These are phyloP conservation scores for Glyptemys insculpta DNA, from an alignment of 2,797 vertebrate genomes.

Conservation along the genomic window DNA sequence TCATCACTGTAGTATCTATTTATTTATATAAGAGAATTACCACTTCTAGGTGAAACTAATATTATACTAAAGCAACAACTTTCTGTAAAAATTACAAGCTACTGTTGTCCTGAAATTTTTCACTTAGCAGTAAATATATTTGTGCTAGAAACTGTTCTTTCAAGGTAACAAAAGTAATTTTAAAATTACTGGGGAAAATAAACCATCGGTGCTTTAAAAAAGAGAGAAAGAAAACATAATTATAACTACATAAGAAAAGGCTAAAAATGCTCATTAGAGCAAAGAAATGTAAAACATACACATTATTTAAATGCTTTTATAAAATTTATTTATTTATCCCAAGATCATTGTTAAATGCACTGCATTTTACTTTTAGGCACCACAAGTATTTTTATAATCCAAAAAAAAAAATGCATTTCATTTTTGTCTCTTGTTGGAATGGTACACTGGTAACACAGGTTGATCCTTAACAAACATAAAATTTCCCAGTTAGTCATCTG, in stretches of 20 bases:
- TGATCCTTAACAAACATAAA: background rate
- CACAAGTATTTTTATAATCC: background rate
- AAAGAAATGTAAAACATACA: background rate
- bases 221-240: background rate
- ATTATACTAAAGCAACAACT: constrained; percentile 22
- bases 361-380: background rate
- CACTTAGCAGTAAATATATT: background rate
- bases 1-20: background rate
- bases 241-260: background rate
- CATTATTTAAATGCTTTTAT: background rate
- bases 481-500: background rate
- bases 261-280: background rate
- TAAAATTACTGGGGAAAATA: background rate
- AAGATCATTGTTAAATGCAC: background rate
- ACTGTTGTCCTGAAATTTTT: constrained; percentile 9
- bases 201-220: background rate
- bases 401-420: background rate
- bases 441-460: background rate
- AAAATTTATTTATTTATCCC: background rate
- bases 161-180: background rate
- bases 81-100: constrained; percentile 12
- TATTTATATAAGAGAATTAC: background rate
- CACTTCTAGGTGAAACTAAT: constrained; percentile 7
- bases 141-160: background rate
- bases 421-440: background rate